Percentiles rank a stretch among this genome's conserved stretches.
phyloP scores from a whole-genome alignment of 2,113 vertebrate genomes.

The Python bivittatus region DNA sequence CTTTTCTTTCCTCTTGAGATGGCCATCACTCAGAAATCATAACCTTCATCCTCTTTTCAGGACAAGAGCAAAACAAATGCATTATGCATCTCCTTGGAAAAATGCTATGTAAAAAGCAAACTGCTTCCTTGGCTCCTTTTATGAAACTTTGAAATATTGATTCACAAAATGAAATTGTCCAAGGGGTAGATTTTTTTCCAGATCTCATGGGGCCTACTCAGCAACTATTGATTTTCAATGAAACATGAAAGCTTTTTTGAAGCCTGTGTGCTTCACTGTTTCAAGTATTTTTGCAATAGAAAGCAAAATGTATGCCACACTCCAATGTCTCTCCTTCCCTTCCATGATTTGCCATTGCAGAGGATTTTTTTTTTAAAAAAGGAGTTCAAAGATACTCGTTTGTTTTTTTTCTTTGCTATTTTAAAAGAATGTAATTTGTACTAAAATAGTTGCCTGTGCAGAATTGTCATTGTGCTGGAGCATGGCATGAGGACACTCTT shows the following conservation, averaged over 20 bases:
- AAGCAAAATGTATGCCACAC: neutral
- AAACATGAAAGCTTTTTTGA: neutral
- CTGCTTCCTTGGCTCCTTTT: neutral
- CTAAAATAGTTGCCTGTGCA: neutral
- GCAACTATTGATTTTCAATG: constrained; percentile 11
- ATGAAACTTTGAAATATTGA: constrained; percentile 26
- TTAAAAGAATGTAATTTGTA: constrained; percentile 8
- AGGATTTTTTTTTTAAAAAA: neutral
- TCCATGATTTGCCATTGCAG: neutral
- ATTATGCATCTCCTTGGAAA: constrained; percentile 19
- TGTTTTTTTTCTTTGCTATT: neutral
- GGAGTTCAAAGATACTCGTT: neutral
- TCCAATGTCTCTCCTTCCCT: neutral
- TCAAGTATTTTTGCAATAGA: constrained; percentile 14
- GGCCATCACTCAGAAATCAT: neutral
- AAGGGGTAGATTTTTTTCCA: neutral
- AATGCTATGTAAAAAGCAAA: constrained; percentile 29
- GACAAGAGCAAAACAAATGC: neutral
- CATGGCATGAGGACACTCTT: neutral
- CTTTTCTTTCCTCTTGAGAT: neutral
- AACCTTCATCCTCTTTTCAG: neutral
- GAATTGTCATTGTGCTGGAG: neutral
- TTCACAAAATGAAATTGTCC: constrained; percentile 31
- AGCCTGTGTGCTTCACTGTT: neutral
- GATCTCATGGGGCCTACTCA: neutral